Conservation (phyloP, 2,113 vertebrate genomes). For the Eulemur rufifrons region DNA sequence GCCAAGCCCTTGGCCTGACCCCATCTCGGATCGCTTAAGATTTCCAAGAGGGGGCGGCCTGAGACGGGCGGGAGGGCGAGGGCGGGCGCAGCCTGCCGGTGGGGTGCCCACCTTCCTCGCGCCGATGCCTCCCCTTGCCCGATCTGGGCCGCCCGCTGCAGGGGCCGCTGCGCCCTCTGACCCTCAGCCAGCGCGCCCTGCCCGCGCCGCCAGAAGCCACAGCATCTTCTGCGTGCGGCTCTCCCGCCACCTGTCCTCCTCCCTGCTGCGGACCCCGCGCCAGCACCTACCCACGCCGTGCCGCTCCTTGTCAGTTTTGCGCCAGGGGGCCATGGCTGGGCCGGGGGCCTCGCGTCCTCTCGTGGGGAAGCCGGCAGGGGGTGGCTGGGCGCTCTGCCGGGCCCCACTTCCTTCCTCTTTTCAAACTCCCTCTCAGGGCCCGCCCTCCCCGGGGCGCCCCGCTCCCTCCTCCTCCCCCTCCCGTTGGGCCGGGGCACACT, state of each 20-base stretch:
- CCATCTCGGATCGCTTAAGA: not conserved
- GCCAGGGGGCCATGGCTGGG: constrained; percentile 80
- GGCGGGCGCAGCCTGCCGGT: not conserved
- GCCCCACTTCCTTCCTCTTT: constrained; percentile 89
- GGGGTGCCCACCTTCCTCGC: not conserved
- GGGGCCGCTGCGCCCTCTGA: not conserved
- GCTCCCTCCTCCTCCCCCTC: not conserved
- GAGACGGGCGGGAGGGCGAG: not conserved
- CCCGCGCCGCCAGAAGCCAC: fast-evolving
- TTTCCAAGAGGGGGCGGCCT: not conserved
- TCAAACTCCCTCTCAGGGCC: constrained; percentile 67
- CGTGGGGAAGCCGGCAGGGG: constrained; percentile 52
- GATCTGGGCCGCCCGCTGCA: not conserved
- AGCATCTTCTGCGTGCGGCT: not conserved
- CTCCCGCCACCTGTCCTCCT: not conserved
- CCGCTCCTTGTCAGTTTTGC: constrained; percentile 81
- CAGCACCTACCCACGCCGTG: constrained; percentile 83
- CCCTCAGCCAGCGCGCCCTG: not conserved
- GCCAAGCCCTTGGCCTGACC: too few relatives aligned
- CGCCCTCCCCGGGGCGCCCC: constrained; percentile 54
- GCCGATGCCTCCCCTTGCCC: not conserved
- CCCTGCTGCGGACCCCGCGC: not conserved
- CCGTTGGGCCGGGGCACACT: not conserved
- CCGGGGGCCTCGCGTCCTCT: not conserved
- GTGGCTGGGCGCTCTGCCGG: constrained; percentile 66